Base-by-base conservation (phyloP, 2,888 invertebrate species). In the Euproctis similis region DNA sequence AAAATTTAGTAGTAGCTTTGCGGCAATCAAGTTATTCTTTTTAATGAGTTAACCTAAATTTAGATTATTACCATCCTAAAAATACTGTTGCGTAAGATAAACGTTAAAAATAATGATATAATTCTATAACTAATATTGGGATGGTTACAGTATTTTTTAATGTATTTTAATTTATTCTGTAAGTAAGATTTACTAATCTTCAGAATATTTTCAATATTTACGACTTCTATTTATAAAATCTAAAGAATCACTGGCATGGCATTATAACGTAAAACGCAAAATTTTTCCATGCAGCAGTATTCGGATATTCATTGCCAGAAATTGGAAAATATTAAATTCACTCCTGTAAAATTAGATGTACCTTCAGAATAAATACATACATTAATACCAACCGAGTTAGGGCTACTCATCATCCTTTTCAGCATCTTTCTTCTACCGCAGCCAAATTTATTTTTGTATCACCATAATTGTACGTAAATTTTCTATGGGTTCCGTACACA, bases 91-190 rank as follows among this genome's bases (percentile, higher is more conserved):
- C 75, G 72, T 73, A 77, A 66, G 73, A 68, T 71, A 72, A 70
- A 72, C 64, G 60, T 81, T 81, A 78, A 78, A 82, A 72, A 77
- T 82, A 82, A 81, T 82, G 80, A 82, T 82, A 82, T 80, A 70
- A 62, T 57, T 71, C 70, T 80, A 80, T 71, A 64, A 59, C 74
- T 77, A 76, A 63, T n/a, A n/a, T n/a, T n/a, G n/a, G n/a, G n/a
- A n/a, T n/a, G n/a, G n/a, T n/a, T n/a, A n/a, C n/a, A n/a, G n/a
- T n/a, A n/a, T n/a, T n/a, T n/a, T n/a, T n/a, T n/a, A n/a, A n/a
- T n/a, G n/a, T n/a, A n/a, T n/a, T n/a, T n/a, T n/a, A n/a, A n/a
- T n/a, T n/a, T n/a, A n/a, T n/a, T n/a, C n/a, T n/a, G n/a, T n/a
- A n/a, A n/a, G n/a, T n/a, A n/a, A n/a, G n/a, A n/a, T n/a, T n/a